phyloP scores from a whole-genome alignment of 1,140 invertebrate species.

The fruit fly (Drosophila melanogaster) region Release_6_plus_ISO1_MT NC_004354.4:16556001-16556500 shows the following conservation, averaged over 20 bases:
- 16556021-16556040: conserved; percentile 17
- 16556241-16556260: background rate
- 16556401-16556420: conserved; percentile 32
- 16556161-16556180: conserved; percentile 53
- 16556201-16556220: conserved; percentile 17
- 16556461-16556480: conserved; percentile 36
- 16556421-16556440: conserved; percentile 52
- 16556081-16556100: conserved; percentile 60
- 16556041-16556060: conserved; percentile 8
- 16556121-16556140: conserved; percentile 22
- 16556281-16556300: conserved; percentile 23
- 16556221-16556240: background rate
- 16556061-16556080: conserved; percentile 27
- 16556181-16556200: conserved; percentile 16
- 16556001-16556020: conserved; percentile 11
- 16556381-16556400: conserved; percentile 69
- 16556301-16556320: conserved; percentile 30
- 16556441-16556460: conserved; percentile 10
- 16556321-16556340: conserved; percentile 39
- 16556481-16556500: conserved; percentile 35
- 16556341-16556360: conserved; percentile 37
- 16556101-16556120: conserved; percentile 56
- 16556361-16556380: conserved; percentile 42
- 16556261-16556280: conserved; percentile 11
- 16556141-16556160: conserved; percentile 44